Conservation (phyloP, 2,797 vertebrate genomes). For the Sebastes diploproa region DNA sequence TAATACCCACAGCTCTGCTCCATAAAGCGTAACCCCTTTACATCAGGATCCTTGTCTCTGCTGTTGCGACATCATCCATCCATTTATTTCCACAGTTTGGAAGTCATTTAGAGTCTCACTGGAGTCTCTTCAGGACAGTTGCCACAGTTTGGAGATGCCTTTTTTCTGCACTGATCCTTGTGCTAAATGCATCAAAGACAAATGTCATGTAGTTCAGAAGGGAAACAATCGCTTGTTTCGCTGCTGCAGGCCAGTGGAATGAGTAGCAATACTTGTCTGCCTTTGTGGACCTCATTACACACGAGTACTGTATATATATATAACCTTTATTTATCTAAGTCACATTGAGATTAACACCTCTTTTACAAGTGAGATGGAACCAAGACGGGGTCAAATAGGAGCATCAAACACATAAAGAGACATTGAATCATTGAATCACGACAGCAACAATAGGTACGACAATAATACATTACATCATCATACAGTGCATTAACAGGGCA, state of each 20-base stretch:
- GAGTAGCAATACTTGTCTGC: neutral
- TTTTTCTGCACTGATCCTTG: slow-evolving; percentile 9
- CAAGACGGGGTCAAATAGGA: no score
- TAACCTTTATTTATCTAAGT: no score
- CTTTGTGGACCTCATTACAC: slow-evolving; percentile 32
- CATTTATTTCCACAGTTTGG: slow-evolving; percentile 26
- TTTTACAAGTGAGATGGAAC: no score
- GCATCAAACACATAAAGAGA: no score
- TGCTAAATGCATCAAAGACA: slow-evolving; percentile 48
- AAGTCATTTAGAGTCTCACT: slow-evolving; percentile 29
- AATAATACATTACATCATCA: no score
- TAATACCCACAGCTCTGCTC: neutral
- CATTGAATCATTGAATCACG: no score
- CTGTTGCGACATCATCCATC: slow-evolving; percentile 12
- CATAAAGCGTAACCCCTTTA: neutral
- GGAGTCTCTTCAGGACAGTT: slow-evolving; percentile 45
- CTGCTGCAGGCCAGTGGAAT: slow-evolving; percentile 27
- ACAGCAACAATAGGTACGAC: no score
- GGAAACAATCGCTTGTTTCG: slow-evolving; percentile 2
- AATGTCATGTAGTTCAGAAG: slow-evolving; percentile 17
- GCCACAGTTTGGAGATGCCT: slow-evolving; percentile 20
- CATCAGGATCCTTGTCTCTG: neutral
- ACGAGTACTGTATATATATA: neutral
- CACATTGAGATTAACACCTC: no score
- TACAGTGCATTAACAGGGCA: no score